phyloP scores from a whole-genome alignment of 2,888 invertebrate species.

The Uropetala carovei region DNA sequence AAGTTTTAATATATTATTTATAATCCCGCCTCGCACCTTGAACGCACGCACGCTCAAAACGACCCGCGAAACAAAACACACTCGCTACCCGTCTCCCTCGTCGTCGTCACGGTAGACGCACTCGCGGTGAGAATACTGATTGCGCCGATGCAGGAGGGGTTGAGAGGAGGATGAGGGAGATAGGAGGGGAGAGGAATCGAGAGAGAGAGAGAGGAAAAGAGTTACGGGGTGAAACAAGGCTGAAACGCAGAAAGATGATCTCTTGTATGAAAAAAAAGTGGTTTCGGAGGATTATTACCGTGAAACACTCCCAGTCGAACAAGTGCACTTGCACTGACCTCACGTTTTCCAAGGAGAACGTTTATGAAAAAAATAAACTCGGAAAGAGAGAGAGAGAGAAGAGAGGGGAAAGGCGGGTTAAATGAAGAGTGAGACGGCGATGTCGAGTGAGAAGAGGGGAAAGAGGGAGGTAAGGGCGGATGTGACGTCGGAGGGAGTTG shows the following conservation, averaged over 20 bases:
- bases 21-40: background rate
- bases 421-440: background rate
- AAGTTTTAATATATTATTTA: background rate
- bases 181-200: background rate
- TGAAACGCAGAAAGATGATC: slow-evolving; percentile 23
- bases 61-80: slow-evolving; percentile 50
- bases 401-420: background rate
- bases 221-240: background rate
- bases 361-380: slow-evolving; percentile 6
- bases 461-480: slow-evolving; percentile 25
- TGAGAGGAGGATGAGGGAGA: background rate
- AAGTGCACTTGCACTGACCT: slow-evolving; percentile 11
- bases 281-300: slow-evolving; percentile 40
- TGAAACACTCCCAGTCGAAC: background rate
- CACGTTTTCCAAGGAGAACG: background rate
- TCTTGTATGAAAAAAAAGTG: background rate
- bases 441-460: background rate
- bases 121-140: slow-evolving; percentile 62
- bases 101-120: slow-evolving; percentile 52
- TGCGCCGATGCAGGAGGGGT: background rate
- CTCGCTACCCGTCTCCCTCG: slow-evolving; percentile 34
- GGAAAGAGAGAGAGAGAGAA: background rate
- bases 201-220: background rate
- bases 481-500: slow-evolving; percentile 1
- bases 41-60: slow-evolving; percentile 52